These are phyloP conservation scores for Dysdera silvatica DNA, from an alignment of 1,140 invertebrate genomes.

Conservation along the genomic window DNA sequence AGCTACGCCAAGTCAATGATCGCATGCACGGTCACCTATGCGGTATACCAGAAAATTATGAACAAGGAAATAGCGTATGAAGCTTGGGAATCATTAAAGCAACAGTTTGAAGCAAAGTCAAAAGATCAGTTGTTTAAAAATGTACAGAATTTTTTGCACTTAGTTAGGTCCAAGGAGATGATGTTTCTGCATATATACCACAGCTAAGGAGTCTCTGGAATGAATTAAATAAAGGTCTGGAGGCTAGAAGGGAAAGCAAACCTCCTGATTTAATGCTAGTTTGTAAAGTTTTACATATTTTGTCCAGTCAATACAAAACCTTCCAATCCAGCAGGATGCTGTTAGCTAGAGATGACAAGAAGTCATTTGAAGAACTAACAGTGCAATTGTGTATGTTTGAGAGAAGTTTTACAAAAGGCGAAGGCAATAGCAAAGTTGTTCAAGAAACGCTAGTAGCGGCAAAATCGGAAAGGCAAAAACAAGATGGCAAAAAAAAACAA, in stretches of 20 bases:
- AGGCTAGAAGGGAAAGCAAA: slow-evolving; percentile 2
- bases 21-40: slow-evolving; percentile 3
- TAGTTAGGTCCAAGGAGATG: background rate
- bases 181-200: slow-evolving; percentile 2
- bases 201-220: slow-evolving; percentile 6
- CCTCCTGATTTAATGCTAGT: slow-evolving; percentile 6
- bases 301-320: background rate
- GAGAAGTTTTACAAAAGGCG: background rate
- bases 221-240: slow-evolving; percentile 7
- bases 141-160: slow-evolving; percentile 12
- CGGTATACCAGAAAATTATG: slow-evolving; percentile 5
- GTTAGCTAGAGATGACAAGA: slow-evolving; percentile 3
- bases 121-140: slow-evolving; percentile 10
- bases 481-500: background rate
- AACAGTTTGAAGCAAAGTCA: background rate
- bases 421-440: background rate
- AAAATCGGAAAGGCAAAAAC: no score
- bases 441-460: background rate
- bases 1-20: slow-evolving; percentile 11
- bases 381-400: slow-evolving; percentile 8
- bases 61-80: slow-evolving; percentile 2
- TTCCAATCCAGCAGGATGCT: slow-evolving; percentile 7
- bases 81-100: slow-evolving; percentile 7
- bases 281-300: slow-evolving; percentile 4
- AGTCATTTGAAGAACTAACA: slow-evolving; percentile 13